A percentile compares a stretch with the other conserved stretches of the same genome.
Conservation (phyloP, 2,888 invertebrate species). For the Drosophila cognata region DNA sequence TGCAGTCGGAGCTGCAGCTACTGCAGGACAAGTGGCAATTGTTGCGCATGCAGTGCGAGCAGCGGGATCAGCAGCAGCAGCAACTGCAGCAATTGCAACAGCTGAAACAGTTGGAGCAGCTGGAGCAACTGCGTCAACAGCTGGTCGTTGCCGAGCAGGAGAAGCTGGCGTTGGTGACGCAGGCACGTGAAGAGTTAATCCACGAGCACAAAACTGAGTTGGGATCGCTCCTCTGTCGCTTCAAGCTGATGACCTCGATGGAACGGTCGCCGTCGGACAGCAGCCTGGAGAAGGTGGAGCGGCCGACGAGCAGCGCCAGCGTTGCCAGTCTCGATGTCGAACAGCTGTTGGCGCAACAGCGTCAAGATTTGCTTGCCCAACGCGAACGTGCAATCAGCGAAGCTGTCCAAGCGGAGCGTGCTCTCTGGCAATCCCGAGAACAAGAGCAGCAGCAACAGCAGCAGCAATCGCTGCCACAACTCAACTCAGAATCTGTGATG, state of each 20-base stretch:
- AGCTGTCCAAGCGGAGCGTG: constrained; percentile 86
- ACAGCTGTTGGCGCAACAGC: constrained; percentile 88
- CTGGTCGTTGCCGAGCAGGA: constrained; percentile 69
- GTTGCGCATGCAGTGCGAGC: constrained; percentile 86
- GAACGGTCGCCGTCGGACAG: constrained; percentile 92
- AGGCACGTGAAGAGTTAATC: constrained; percentile 89
- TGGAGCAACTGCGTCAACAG: constrained; percentile 78
- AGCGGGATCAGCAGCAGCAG: constrained; percentile 85
- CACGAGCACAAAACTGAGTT: constrained; percentile 91
- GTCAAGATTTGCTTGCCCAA: constrained; percentile 87
- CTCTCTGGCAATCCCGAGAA: constrained; percentile 83
- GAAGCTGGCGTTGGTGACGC: constrained; percentile 88
- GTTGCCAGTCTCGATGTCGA: constrained; percentile 84
- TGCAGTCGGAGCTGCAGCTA: constrained; percentile 86
- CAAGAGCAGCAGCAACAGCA: constrained; percentile 7
- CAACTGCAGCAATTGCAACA: constrained; percentile 13
- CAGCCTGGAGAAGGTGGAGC: constrained; percentile 91
- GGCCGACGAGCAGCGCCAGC: constrained; percentile 86
- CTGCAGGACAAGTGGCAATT: constrained; percentile 87
- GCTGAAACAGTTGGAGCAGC: constrained; percentile 32
- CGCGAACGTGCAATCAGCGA: constrained; percentile 86
- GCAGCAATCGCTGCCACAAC: constrained; percentile 50
- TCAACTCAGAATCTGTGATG: constrained; percentile 82
- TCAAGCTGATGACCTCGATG: constrained; percentile 91
- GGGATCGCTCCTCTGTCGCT: constrained; percentile 90